Evolutionary conservation across 1,140 invertebrate species (phyloP).

Genomic region (Maniola jurtina): DNA sequence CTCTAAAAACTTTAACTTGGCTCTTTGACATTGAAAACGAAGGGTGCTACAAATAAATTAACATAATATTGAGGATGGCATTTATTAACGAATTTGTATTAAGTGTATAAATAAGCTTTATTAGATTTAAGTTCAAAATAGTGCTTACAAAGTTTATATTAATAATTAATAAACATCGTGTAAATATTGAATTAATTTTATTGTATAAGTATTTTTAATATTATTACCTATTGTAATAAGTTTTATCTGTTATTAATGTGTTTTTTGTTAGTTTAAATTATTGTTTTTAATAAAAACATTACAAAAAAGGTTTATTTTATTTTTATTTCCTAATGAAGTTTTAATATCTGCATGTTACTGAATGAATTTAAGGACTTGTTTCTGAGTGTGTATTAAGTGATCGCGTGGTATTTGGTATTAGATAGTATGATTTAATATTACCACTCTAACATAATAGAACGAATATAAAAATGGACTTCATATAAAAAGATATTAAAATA

Average conservation of each 20-base stretch:
- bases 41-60: background rate
- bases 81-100: slow-evolving; percentile 4
- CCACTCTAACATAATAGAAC: background rate
- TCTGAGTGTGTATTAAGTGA: no score
- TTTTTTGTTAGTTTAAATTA: slow-evolving; percentile 11
- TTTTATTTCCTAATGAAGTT: background rate
- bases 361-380: no score
- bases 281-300: slow-evolving; percentile 23
- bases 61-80: slow-evolving; percentile 3
- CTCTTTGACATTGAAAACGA: background rate
- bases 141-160: slow-evolving; percentile 6
- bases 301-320: background rate
- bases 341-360: background rate
- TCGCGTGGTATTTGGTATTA: no score
- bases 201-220: slow-evolving; percentile 17
- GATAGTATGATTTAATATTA: no score
- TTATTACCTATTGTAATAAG: slow-evolving; percentile 27
- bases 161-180: slow-evolving; percentile 11
- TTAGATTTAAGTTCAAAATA: background rate
- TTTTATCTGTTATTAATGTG: slow-evolving; percentile 15
- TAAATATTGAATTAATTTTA: slow-evolving; percentile 23
- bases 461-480: background rate
- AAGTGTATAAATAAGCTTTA: slow-evolving; percentile 14
- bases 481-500: background rate
- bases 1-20: no score